These are phyloP conservation scores for Monomorium pharaonis DNA, from an alignment of 1,140 invertebrate species.

Conservation along the genomic window DNA sequence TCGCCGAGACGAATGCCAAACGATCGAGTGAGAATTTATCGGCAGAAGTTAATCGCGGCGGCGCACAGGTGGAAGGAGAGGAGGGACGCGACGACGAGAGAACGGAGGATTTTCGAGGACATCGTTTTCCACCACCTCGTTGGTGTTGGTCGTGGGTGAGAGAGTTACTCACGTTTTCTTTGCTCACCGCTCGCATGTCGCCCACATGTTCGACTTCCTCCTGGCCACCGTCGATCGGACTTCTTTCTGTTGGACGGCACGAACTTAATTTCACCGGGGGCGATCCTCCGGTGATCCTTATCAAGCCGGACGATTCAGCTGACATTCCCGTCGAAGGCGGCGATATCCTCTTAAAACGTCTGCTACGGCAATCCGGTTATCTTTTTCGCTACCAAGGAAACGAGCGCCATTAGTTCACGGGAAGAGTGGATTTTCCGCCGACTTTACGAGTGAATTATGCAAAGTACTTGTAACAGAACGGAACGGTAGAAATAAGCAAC, in stretches of 20 bases:
- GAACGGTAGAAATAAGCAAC: background rate
- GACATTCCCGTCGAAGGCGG: conserved; percentile 37
- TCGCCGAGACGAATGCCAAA: conserved; percentile 60
- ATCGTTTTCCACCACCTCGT: conserved; percentile 51
- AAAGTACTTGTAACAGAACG: background rate
- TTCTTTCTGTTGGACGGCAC: conserved; percentile 6
- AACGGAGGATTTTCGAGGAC: conserved; percentile 57
- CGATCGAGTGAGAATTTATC: conserved; percentile 69
- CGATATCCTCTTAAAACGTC: conserved; percentile 37
- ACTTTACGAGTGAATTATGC: background rate
- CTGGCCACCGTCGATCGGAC: background rate
- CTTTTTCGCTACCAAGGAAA: conserved; percentile 18
- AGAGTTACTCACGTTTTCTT: conserved; percentile 24
- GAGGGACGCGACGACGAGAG: conserved; percentile 53
- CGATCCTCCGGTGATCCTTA: conserved; percentile 25
- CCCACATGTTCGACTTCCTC: conserved; percentile 15
- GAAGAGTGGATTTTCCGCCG: conserved; percentile 1
- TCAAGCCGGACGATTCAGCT: conserved; percentile 40
- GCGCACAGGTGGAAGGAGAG: background rate
- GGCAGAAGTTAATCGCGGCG: conserved; percentile 61
- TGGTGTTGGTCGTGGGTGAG: background rate
- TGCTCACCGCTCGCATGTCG: conserved; percentile 39
- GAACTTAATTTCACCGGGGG: conserved; percentile 40
- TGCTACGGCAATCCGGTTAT: background rate
- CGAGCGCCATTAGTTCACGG: background rate